Evolutionary conservation across 2,888 invertebrate species (phyloP).

Genomic region (Norana najaformis): DNA sequence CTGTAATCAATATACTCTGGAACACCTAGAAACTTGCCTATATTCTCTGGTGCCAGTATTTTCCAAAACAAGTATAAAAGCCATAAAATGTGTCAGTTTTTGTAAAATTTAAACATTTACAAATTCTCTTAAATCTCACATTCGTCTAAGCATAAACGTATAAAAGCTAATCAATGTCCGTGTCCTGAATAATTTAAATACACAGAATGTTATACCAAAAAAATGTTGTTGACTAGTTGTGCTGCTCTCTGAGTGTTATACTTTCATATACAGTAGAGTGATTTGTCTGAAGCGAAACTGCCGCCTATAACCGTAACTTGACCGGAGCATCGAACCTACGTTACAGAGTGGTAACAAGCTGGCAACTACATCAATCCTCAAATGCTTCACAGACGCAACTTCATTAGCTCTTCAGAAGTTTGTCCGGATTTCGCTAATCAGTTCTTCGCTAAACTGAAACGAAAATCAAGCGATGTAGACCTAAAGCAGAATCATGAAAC

Average conservation of each 20-base stretch:
- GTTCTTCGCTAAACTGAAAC: background rate
- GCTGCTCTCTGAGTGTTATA: slow-evolving; percentile 5
- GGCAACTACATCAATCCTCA: background rate
- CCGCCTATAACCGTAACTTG: background rate
- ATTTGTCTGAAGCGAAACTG: background rate
- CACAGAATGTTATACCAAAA: background rate
- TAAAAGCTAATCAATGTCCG: no score
- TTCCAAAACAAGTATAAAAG: background rate
- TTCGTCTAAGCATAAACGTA: background rate
- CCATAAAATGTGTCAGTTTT: background rate
- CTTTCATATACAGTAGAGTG: background rate
- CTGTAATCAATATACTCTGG: background rate
- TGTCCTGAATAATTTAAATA: background rate
- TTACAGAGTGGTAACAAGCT: background rate
- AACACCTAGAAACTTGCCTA: background rate
- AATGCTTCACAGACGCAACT: no score
- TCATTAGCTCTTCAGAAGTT: no score
- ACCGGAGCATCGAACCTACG: background rate
- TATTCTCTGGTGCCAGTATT: background rate
- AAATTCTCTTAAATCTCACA: background rate
- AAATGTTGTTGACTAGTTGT: background rate
- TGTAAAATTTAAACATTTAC: background rate
- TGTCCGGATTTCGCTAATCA: no score
- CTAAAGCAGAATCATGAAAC: background rate
- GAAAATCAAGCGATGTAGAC: background rate